phyloP scores from a whole-genome alignment of 2,888 invertebrate species.

The Synanthedon andrenaeformis region DNA sequence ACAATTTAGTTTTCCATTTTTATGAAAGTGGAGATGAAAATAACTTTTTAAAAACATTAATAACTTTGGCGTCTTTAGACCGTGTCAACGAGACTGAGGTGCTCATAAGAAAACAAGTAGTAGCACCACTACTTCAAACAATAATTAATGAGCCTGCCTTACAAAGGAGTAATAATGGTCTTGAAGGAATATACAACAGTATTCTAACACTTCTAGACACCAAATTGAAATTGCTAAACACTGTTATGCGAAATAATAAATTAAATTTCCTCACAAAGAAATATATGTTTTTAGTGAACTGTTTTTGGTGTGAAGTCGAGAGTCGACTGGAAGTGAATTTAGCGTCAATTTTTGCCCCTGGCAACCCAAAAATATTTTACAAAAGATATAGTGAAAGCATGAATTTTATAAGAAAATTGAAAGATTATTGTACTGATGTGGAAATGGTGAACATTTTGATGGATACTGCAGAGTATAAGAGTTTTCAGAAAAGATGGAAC shows the following conservation, averaged over 20 bases:
- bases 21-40: constrained; percentile 67
- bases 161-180: constrained; percentile 72
- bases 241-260: constrained; percentile 65
- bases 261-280: constrained; percentile 46
- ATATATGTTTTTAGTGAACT: constrained; percentile 76
- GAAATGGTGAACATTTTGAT: constrained; percentile 72
- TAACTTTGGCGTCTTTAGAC: constrained; percentile 74
- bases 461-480: constrained; percentile 78
- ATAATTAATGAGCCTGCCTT: constrained; percentile 78
- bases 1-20: constrained; percentile 63
- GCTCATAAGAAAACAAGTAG: constrained; percentile 75
- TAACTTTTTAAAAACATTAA: constrained; percentile 69
- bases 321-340: constrained; percentile 83
- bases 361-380: constrained; percentile 90
- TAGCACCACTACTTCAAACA: constrained; percentile 75
- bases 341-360: constrained; percentile 89
- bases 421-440: constrained; percentile 71
- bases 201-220: constrained; percentile 79
- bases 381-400: constrained; percentile 83
- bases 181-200: constrained; percentile 78
- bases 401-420: constrained; percentile 79
- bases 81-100: constrained; percentile 78
- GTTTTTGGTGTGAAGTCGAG: constrained; percentile 90
- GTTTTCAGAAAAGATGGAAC: constrained; percentile 90
- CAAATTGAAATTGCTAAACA: constrained; percentile 71